These are phyloP conservation scores for Herminia tarsipennalis DNA, from an alignment of 2,888 invertebrate genomes.

Conservation along the genomic window DNA sequence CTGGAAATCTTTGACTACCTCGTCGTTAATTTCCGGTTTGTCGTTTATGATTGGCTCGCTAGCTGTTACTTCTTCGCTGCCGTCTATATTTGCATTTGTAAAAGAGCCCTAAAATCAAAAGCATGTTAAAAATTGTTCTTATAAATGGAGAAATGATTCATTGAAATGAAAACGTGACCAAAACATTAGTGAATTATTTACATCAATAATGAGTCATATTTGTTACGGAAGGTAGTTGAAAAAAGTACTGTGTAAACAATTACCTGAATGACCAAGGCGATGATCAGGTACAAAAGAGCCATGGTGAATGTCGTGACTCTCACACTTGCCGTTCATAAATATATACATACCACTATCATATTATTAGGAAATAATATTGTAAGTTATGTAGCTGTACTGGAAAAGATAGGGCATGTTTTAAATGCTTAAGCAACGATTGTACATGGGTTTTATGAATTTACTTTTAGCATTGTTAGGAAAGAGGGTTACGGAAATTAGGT, in stretches of 20 bases:
- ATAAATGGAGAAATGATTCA: too few relatives aligned
- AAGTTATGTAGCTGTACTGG: conserved; percentile 39
- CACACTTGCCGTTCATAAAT: conserved; percentile 39
- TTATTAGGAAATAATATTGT: conserved; percentile 57
- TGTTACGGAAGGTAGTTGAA: neutral
- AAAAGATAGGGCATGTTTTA: conserved; percentile 51
- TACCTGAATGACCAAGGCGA: conserved; percentile 74
- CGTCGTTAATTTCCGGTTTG: conserved; percentile 43
- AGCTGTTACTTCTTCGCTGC: conserved; percentile 40
- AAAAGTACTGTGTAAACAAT: conserved; percentile 23
- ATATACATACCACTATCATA: conserved; percentile 63
- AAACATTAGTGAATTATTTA: too few relatives aligned
- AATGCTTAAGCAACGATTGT: conserved; percentile 38
- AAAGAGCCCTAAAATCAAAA: conserved; percentile 58
- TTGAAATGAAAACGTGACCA: too few relatives aligned
- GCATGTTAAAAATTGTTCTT: neutral
- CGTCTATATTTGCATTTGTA: conserved; percentile 46
- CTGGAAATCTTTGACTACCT: conserved; percentile 47
- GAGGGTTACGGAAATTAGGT: neutral
- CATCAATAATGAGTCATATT: neutral
- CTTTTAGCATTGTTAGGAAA: neutral
- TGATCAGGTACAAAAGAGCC: conserved; percentile 63
- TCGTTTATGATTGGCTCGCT: conserved; percentile 37
- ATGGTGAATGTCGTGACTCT: conserved; percentile 56
- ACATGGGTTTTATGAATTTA: conserved; percentile 9